A percentile compares a stretch with the other conserved stretches of the same genome.
Evolutionary conservation across 2,888 invertebrate genomes (phyloP).

Genomic region (Xanthia togata): DNA sequence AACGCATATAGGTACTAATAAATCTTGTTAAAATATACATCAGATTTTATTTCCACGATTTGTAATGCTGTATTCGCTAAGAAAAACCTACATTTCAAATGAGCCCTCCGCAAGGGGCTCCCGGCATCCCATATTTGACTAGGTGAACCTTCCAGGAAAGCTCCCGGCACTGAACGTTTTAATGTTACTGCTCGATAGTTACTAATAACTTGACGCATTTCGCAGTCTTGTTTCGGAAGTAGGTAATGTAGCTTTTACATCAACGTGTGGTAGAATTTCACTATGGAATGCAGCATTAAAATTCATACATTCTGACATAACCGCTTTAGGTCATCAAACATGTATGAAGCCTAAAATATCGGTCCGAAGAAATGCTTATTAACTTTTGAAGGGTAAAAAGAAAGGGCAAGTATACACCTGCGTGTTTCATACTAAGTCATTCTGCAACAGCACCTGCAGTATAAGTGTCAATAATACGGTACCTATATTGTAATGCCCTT

Average conservation of each 20-base stretch:
- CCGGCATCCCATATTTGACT: too few species aligned
- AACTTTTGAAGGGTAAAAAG: conserved; percentile 19
- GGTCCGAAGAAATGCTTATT: conserved; percentile 35
- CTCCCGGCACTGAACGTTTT: too few species aligned
- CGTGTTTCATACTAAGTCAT: conserved; percentile 20
- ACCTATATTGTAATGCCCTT: conserved; percentile 20
- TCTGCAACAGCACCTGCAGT: conserved; percentile 47
- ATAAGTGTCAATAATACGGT: conserved; percentile 18
- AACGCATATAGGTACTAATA: too few species aligned
- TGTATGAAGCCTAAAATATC: conserved; percentile 24
- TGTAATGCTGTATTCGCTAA: too few species aligned
- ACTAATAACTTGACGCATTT: neutral
- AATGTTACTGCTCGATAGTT: neutral
- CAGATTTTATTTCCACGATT: too few species aligned
- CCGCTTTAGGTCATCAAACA: conserved; percentile 13
- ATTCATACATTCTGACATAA: conserved; percentile 18
- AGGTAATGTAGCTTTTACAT: neutral
- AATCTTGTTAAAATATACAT: too few species aligned
- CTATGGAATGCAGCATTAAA: conserved; percentile 19
- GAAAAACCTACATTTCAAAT: too few species aligned
- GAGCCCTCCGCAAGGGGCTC: too few species aligned
- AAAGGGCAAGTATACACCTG: conserved; percentile 57
- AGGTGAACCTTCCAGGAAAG: too few species aligned
- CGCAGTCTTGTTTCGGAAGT: neutral
- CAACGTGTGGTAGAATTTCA: neutral